A percentile compares a stretch with the other conserved stretches of the same genome.
Conservation (phyloP, 2,888 invertebrate species). For the Drosophila subsilvestris region DNA sequence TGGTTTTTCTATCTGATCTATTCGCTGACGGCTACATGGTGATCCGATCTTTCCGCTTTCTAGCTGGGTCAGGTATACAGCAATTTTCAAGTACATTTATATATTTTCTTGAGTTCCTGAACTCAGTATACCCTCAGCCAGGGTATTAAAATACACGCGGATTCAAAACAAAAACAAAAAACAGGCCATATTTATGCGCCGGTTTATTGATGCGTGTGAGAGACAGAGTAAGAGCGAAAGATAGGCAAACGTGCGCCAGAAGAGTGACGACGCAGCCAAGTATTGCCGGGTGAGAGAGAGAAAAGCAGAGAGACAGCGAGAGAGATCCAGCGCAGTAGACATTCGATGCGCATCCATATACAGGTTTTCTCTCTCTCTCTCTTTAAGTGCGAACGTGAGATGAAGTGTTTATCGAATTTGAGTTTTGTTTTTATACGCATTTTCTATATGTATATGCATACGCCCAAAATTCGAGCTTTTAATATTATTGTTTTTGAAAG, state of each 20-base stretch:
- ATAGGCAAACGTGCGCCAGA: background rate
- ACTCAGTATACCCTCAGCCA: background rate
- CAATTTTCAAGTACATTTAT: too few relatives aligned
- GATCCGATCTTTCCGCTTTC: too few relatives aligned
- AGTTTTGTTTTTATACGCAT: constrained; percentile 49
- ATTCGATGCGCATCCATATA: constrained; percentile 63
- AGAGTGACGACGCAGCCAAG: constrained; percentile 10
- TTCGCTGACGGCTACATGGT: too few relatives aligned
- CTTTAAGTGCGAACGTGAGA: constrained; percentile 29
- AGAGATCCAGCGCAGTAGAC: constrained; percentile 42
- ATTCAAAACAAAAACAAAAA: constrained; percentile 76
- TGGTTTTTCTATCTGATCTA: too few relatives aligned
- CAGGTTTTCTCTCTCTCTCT: constrained; percentile 56
- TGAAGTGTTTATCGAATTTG: constrained; percentile 24
- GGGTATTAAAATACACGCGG: constrained; percentile 5
- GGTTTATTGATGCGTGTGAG: constrained; percentile 51
- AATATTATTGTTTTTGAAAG: constrained; percentile 28
- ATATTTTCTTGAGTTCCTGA: too few relatives aligned
- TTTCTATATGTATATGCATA: constrained; percentile 38
- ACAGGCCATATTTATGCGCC: constrained; percentile 72
- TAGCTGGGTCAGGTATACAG: too few relatives aligned
- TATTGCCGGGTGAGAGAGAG: constrained; percentile 16
- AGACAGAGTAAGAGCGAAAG: constrained; percentile 8
- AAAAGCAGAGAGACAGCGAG: background rate
- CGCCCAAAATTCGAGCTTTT: background rate